Base-by-base conservation (phyloP, 2,888 invertebrate genomes). In the Agriotes lineatus region DNA sequence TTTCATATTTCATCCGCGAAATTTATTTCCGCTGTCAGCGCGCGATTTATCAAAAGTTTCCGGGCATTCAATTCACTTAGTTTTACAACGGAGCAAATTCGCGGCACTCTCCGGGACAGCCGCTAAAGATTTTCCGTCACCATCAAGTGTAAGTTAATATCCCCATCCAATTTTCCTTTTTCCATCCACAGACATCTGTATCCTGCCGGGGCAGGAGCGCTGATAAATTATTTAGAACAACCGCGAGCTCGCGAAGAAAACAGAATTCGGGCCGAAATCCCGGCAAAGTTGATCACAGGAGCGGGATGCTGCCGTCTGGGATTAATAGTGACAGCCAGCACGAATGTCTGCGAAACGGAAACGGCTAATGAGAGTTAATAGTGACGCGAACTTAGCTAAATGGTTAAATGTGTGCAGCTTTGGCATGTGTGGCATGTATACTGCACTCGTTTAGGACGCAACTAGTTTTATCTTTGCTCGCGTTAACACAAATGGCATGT, bases 191-290 rank as follows among this genome's bases (percentile, higher is more conserved):
- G 39, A 61, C 52, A 52, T 52, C 50, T 61, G 50, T 61, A 52
- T 61, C 52, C 42, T 52, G 25, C 37, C 25, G 33, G 50, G 16
- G 50, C 16, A 44, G 25, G 16, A 42, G 39, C 25, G 39, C 35
- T 52, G 39, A 52, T 61, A 61, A 61, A 61, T 61, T 61, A 61
- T 61, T 61, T 61, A 61, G 61, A 61, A 30, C 61, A 39, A 61
- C 52, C 52, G 52, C 52, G 22, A 25, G 39, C 25, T 52, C 39
- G 61, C 48, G 52, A 50, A 39, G 52, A 61, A 61, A 52, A 50
- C 39, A 61, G 58, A 58, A 58, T 58, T 58, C 16, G 25, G 58
- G 14, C 39, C 42, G 52, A 61, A 61, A 61, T 61, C 61, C 52
- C 50, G 18, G 52, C 52, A 52, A 61, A 61, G 39, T 61, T 61